A percentile compares a stretch with the other conserved stretches of the same genome.
These are phyloP conservation scores for Achroia grisella DNA, from an alignment of 1,140 invertebrate species.

Conservation along the genomic window DNA sequence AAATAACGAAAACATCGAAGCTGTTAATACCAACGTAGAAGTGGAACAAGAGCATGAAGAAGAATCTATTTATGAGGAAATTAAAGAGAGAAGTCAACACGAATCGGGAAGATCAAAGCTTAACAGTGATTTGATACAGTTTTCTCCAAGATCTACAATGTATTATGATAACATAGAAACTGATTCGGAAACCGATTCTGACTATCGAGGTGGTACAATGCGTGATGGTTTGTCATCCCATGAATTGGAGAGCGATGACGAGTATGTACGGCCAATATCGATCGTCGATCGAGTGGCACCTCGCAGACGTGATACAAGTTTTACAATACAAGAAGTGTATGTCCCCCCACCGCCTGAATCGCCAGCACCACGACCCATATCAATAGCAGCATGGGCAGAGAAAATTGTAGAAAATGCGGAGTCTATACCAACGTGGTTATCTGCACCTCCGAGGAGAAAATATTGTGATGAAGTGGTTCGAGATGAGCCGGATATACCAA, in stretches of 20 bases:
- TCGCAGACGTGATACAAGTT: conserved; percentile 34
- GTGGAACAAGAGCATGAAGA: conserved; percentile 17
- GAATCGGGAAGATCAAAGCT: conserved; percentile 12
- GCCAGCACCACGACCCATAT: conserved; percentile 44
- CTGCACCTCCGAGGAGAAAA: conserved; percentile 50
- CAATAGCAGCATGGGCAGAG: conserved; percentile 58
- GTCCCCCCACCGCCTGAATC: conserved; percentile 46
- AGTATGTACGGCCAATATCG: conserved; percentile 45
- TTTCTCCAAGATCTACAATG: conserved; percentile 40
- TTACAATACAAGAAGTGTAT: conserved; percentile 47
- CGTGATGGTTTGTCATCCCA: conserved; percentile 1
- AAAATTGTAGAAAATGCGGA: conserved; percentile 60
- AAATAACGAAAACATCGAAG: conserved; percentile 17
- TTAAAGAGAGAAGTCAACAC: conserved; percentile 12
- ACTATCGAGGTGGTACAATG: conserved; percentile 16
- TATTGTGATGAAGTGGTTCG: conserved; percentile 45
- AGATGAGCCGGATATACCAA: conserved; percentile 51
- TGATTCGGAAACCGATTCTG: conserved; percentile 46
- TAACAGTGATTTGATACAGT: conserved; percentile 57
- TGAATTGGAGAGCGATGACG: conserved; percentile 37
- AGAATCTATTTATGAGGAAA: conserved; percentile 39
- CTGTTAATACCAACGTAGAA: conserved; percentile 15
- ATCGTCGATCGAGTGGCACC: conserved; percentile 64
- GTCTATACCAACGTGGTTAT: conserved; percentile 49
- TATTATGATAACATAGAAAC: conserved; percentile 34